Evolutionary conservation across 2,113 vertebrate genomes (phyloP).

Genomic region (Austrofundulus limnaeus): DNA sequence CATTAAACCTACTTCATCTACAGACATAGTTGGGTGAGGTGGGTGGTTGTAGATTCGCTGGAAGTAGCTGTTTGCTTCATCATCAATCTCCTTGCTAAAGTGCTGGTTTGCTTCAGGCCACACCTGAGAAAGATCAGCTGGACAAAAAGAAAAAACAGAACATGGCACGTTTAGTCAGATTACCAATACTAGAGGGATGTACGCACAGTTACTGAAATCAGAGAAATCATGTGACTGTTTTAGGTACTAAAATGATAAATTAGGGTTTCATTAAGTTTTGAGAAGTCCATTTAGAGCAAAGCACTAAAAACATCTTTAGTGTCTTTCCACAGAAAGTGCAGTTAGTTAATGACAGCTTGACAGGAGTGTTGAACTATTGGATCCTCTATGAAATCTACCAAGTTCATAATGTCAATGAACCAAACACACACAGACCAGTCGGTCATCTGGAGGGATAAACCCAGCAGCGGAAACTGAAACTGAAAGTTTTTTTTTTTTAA

Average conservation of each 20-base stretch:
- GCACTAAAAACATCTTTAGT: too few species aligned
- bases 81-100: slow-evolving; percentile 99
- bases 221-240: background rate
- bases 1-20: slow-evolving; percentile 88
- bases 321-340: too few species aligned
- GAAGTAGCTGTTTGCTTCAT: slow-evolving; percentile 99
- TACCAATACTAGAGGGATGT: background rate
- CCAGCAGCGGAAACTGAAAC: background rate
- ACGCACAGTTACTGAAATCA: background rate
- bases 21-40: slow-evolving; percentile 99
- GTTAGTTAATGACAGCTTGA: too few species aligned
- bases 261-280: background rate
- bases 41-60: slow-evolving; percentile 99
- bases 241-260: slow-evolving; percentile 17
- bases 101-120: slow-evolving; percentile 99
- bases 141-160: background rate
- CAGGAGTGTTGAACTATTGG: too few species aligned
- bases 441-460: too few species aligned
- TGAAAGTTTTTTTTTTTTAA: too few species aligned
- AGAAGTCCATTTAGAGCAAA: too few species aligned
- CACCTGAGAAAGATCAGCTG: slow-evolving; percentile 99
- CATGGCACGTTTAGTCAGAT: background rate
- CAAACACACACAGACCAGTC: too few species aligned
- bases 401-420: too few species aligned
- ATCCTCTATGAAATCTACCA: too few species aligned